Base-by-base conservation (phyloP, 2,888 invertebrate species). In the Dione juno region DNA sequence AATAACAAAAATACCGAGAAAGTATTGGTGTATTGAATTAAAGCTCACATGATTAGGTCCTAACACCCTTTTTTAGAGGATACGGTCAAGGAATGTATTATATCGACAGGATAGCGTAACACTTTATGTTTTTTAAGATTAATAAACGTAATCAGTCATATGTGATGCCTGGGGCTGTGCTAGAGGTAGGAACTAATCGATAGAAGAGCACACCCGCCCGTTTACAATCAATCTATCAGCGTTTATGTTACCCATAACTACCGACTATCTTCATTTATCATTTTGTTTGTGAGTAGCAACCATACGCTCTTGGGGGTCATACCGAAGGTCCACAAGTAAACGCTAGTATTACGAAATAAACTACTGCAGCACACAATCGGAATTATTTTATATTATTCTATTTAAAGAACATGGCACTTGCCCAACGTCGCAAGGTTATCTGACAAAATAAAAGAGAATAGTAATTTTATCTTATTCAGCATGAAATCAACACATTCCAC, bases 141-240 rank as follows among this genome's bases (percentile, higher is more conserved):
- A 91, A 92, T 91, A 91, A 89, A 88, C 85, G 88, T 91, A 90
- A 91, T 90, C 87, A 89, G 82, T 84, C 82, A 85, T 86, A 86
- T 87, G 85, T 81, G 80, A 78, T 76, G 84, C 89, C 88, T 69
- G 79, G 75, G 87, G 88, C 86, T 83, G 80, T 79, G 84, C 78
- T 79, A 74, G 84, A n/a, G 82, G 84, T 86, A 88, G 86, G 86
- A 88, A 88, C 89, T 92, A 90, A 92, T 92, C 91, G 90, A 91
- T 91, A 86, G 88, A 88, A 86, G 86, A 83, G 87, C 87, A 83
- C 87, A 88, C 83, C 80, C 77, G 85, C 82, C 82, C 88, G 86
- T 88, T 89, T 87, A 92, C 89, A 89, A 92, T 92, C 92, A 91
- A 93, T 93, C 92, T 88, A 93, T 93, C 92, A 92, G 88, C 87